Base-by-base conservation (phyloP, 1,140 invertebrate genomes). In the Fopius arisanus region DNA sequence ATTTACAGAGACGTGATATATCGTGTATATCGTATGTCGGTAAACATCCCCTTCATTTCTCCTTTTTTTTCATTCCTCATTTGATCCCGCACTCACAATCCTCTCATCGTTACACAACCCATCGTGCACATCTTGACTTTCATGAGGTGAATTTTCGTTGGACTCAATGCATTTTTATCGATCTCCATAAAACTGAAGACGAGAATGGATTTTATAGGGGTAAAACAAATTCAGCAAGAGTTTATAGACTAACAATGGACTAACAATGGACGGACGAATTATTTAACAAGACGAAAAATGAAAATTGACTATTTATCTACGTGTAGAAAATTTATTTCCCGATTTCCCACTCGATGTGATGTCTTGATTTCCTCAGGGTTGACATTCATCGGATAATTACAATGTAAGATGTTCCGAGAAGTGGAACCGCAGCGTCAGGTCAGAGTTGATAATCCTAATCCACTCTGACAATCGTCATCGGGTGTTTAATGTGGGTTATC, bases 1-100 rank as follows among this genome's bases (percentile, higher is more conserved):
- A 78, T 76, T 78, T 73, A 75, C 67, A 62, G 70, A 21, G 72
- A 75, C 69, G 68, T 48, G 62, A n/a, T n/a, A n/a, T n/a, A n/a
- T n/a, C n/a, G n/a, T n/a, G n/a, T n/a, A n/a, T n/a, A 67, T 66
- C 67, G 67, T 73, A 19, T 68, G 19, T 51, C 28, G 63, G 51
- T 69, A 74, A 63, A 63, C 31, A 69, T 37, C 21, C 51, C 23
- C 54, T 40, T 67, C 41, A 23, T n/a, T 70, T 70, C 31, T 70
- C 10, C 67, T n/a, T 69, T 19, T 59, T 31, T 33, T 40, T 33
- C 19, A 33, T 67, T 28, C 66, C 4, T 14, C 37, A 40, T 43
- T 68, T 41, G 43, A 68, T 66, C 63, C 28, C 63, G 5, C 3
- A 3, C 16, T 5, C 28, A 41, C 66, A 41, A 41, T 41, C 40